Conservation (phyloP, 2,888 invertebrate genomes). For the Napeogenes inachia region DNA sequence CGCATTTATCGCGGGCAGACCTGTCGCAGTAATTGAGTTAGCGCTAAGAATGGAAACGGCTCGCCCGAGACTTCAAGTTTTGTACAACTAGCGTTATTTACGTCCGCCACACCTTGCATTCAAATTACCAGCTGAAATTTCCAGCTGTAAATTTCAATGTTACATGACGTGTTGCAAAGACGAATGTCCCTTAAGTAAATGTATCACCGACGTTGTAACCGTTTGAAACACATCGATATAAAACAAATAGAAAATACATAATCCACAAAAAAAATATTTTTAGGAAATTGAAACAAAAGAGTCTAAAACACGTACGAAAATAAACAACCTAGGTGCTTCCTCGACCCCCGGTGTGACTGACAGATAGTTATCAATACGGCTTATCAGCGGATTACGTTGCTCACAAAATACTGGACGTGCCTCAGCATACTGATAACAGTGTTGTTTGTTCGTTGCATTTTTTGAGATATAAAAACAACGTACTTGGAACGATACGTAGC, state of each 20-base stretch:
- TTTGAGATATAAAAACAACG: not conserved
- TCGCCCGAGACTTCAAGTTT: conserved; percentile 54
- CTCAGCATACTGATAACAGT: conserved; percentile 33
- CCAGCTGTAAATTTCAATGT: conserved; percentile 9
- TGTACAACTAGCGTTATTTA: conserved; percentile 31
- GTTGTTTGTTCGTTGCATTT: conserved; percentile 12
- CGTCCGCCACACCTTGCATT: conserved; percentile 27
- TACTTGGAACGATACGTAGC: too few relatives aligned
- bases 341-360: conserved; percentile 51
- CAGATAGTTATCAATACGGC: conserved; percentile 65
- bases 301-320: conserved; percentile 23
- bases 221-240: not conserved
- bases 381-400: conserved; percentile 43
- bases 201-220: not conserved
- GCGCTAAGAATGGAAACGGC: conserved; percentile 57
- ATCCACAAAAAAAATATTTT: not conserved
- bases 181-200: not conserved
- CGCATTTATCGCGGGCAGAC: conserved; percentile 64
- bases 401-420: conserved; percentile 36
- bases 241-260: not conserved
- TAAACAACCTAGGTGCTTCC: conserved; percentile 34
- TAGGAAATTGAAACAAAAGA: not conserved
- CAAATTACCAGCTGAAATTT: conserved; percentile 18
- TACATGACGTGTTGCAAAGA: conserved; percentile 10
- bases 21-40: conserved; percentile 73